Conservation (phyloP, 1,140 invertebrate genomes). For the Bombus turneri region DNA sequence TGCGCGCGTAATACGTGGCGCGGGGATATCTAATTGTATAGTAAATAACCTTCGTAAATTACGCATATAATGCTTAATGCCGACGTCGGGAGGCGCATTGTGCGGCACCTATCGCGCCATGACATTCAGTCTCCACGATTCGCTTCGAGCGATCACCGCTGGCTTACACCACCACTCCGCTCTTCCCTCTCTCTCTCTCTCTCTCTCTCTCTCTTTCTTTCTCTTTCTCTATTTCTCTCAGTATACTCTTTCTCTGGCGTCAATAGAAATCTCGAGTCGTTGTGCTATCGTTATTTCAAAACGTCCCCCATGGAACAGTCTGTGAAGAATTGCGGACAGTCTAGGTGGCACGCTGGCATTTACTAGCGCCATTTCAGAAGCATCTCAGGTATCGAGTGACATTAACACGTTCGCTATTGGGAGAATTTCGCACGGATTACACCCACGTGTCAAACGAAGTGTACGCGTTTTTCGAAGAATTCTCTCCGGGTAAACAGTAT, state of each 20-base stretch:
- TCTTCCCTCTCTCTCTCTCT: background rate
- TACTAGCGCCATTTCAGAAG: background rate
- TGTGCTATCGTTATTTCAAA: conserved; percentile 17
- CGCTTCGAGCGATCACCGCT: conserved; percentile 63
- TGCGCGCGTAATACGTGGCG: conserved; percentile 44
- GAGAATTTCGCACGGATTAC: no score
- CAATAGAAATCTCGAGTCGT: background rate
- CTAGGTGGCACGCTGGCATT: background rate
- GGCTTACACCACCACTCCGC: no score
- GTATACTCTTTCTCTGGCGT: background rate
- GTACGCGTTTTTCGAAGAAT: background rate
- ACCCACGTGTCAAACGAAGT: background rate
- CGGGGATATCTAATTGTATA: conserved; percentile 66
- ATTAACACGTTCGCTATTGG: background rate
- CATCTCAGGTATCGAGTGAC: background rate
- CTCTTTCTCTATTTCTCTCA: background rate
- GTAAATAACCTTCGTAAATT: conserved; percentile 70
- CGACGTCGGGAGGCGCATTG: conserved; percentile 66
- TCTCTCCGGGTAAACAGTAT: background rate
- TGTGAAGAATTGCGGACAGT: background rate
- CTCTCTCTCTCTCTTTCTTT: background rate
- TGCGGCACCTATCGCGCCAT: conserved; percentile 60
- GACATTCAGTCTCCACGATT: conserved; percentile 61
- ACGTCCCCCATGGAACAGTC: background rate
- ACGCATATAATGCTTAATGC: conserved; percentile 64